Evolutionary conservation across 2,113 vertebrate species (phyloP), one percentile per base, ranked within the genome.

Genomic region (Ptilonorhynchus violaceus): DNA sequence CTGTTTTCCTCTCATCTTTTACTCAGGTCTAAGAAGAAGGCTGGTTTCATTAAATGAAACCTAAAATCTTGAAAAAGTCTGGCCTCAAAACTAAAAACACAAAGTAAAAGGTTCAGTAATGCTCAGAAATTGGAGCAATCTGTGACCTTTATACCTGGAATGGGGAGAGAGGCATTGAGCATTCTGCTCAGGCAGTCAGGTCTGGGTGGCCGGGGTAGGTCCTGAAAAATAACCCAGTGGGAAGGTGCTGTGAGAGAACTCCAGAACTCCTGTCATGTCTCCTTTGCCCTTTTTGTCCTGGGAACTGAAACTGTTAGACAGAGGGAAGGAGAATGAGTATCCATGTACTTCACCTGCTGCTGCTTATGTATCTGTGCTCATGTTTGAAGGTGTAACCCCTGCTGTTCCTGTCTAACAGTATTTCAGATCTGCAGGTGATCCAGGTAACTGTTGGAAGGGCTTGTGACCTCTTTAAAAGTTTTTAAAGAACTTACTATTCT

Each of bases 11-110:
- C 73, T 62, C 28, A 9, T 63, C 16, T 91, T 85, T 83, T 63
- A 86, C 79, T 94, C 85, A 77, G 92, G 75, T 96, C 28, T 35
- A 68, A 75, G 59, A 75, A 35, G 46, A 91, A 95, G 20, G 67
- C 75, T 95, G 82, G 72, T 92, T 63, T 82, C 44, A 13, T 70
- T 50, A 75, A 75, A 37, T 46, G 35, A 67, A 93, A 39, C 41
- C 8, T 53, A 47, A 72, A 78, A 64, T 30, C n/a, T 79, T 49
- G 33, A 73, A 75, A 53, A 82, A 47, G 6, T 15, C 73, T 2
- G 0, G 10, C 63, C 12, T 60, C 24, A 67, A 18, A 88, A 44
- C 55, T 72, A 6, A 79, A 56, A 69, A 8, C 13, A 7, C 31
- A 16, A 53, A 79, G 30, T 28, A 53, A 55, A 67, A 60, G 1